These are phyloP conservation scores for Zoanthus sansibaricus DNA, from an alignment of 92 coral and sea anemone species.

Conservation along the genomic window DNA sequence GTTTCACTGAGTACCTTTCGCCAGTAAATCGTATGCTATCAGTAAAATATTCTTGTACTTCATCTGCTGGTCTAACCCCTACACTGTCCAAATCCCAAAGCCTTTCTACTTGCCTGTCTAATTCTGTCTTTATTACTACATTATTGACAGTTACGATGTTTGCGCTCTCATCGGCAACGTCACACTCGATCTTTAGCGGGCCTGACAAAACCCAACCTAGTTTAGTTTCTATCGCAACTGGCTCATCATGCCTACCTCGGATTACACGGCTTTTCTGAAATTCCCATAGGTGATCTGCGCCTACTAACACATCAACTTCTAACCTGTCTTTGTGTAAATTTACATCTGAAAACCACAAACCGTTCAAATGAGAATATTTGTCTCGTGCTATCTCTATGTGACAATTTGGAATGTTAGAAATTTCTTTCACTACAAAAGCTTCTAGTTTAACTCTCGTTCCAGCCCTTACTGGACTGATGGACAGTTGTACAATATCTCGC, in stretches of 20 bases:
- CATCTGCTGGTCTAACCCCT: slow-evolving; percentile 47
- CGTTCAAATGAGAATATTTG: slow-evolving; percentile 50
- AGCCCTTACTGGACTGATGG: slow-evolving; percentile 44
- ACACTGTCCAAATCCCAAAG: slow-evolving; percentile 65
- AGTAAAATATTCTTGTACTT: slow-evolving; percentile 41
- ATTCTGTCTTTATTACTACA: slow-evolving; percentile 9
- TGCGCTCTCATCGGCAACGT: slow-evolving; percentile 5
- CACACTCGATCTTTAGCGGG: slow-evolving; percentile 40
- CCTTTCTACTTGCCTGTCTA: slow-evolving; percentile 15
- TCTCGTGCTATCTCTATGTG: slow-evolving; percentile 56
- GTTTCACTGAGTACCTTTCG: slow-evolving; percentile 34
- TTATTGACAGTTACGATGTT: slow-evolving; percentile 5
- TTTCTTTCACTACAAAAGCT: slow-evolving; percentile 65
- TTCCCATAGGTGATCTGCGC: slow-evolving; percentile 71
- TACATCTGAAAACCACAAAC: slow-evolving; percentile 63
- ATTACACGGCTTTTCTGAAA: slow-evolving; percentile 56
- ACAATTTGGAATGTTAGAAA: slow-evolving; percentile 53
- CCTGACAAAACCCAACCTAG: slow-evolving; percentile 61
- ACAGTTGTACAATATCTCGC: slow-evolving; percentile 52
- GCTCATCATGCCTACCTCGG: slow-evolving; percentile 46
- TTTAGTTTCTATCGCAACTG: slow-evolving; percentile 59
- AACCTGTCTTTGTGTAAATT: slow-evolving; percentile 27
- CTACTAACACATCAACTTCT: slow-evolving; percentile 64
- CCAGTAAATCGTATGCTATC: slow-evolving; percentile 38
- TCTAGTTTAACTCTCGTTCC: slow-evolving; percentile 40